Conservation (phyloP, 2,888 invertebrate species). For the Patella depressa region DNA sequence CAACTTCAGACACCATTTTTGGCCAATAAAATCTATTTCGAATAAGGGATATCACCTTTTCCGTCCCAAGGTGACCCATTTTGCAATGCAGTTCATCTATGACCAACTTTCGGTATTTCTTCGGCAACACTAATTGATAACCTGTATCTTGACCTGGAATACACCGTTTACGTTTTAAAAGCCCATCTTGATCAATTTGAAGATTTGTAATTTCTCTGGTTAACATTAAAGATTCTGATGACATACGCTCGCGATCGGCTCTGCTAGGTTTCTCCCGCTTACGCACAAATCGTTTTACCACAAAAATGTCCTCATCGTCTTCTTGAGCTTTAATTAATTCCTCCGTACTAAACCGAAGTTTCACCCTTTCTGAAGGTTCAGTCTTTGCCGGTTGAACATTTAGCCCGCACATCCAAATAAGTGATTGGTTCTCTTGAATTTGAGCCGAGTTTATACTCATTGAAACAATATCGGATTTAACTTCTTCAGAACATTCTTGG, state of each 20-base stretch:
- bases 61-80: constrained; percentile 14
- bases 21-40: not conserved
- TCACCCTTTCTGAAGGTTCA: not conserved
- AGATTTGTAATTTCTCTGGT: not conserved
- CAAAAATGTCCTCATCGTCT: not conserved
- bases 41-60: not conserved
- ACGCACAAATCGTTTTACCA: not conserved
- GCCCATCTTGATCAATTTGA: constrained; percentile 13
- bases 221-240: not conserved
- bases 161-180: not conserved
- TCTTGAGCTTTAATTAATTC: not conserved
- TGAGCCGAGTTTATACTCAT: not conserved
- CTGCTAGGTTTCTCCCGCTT: too few species aligned
- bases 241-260: not conserved
- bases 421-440: not conserved
- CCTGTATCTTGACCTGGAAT: not conserved
- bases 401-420: not conserved
- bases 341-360: not conserved
- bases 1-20: not conserved
- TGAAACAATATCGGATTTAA: not conserved
- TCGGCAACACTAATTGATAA: constrained; percentile 16
- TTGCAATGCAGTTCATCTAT: constrained; percentile 15
- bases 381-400: not conserved
- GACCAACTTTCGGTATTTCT: not conserved
- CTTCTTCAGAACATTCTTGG: not conserved